Conservation (phyloP, 2,888 invertebrate genomes). For the Lasius fuliginosus region DNA sequence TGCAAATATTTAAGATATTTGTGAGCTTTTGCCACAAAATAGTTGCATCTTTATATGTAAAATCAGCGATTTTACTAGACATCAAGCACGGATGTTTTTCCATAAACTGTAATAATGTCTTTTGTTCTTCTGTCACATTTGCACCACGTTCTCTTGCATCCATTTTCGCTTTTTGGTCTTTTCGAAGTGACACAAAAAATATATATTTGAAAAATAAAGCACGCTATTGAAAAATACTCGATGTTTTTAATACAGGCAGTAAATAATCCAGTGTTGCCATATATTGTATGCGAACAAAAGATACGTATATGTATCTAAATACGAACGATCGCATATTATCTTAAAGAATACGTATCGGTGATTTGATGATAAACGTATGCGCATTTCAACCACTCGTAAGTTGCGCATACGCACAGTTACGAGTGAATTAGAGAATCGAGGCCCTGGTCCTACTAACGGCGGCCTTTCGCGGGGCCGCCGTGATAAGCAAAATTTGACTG, state of each 20-base stretch:
- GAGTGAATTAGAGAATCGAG: background rate
- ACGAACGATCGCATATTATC: background rate
- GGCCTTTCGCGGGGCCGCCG: no score
- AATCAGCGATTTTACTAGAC: background rate
- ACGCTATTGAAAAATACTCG: background rate
- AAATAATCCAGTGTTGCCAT: constrained; percentile 7
- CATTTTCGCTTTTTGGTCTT: background rate
- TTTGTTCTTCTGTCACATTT: constrained; percentile 4
- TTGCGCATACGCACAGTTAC: background rate
- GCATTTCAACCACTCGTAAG: constrained; percentile 7
- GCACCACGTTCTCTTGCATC: background rate
- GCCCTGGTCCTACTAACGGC: background rate
- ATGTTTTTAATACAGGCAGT: background rate
- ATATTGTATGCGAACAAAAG: background rate
- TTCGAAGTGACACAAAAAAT: background rate
- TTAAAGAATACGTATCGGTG: background rate
- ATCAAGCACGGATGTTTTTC: background rate
- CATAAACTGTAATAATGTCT: background rate
- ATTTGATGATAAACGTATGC: background rate
- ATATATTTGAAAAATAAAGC: background rate
- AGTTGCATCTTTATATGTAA: constrained; percentile 7
- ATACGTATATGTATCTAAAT: background rate
- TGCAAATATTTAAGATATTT: background rate
- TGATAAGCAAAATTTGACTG: no score
- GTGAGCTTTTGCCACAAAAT: background rate